Evolutionary conservation across 1,140 invertebrate genomes (phyloP).

Genomic region (Pseudomyrmex sp.): DNA sequence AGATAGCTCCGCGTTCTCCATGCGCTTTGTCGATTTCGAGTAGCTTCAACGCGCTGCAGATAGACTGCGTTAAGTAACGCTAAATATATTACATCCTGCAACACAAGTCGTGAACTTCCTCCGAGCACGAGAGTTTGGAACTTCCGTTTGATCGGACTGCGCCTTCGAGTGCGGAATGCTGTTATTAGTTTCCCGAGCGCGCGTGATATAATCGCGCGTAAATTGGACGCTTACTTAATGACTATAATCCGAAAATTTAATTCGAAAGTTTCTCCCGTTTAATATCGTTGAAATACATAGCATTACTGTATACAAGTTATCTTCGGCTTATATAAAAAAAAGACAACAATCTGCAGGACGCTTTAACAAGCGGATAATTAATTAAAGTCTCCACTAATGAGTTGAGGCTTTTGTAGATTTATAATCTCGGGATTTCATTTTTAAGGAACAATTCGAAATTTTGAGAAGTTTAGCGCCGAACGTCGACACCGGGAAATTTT

Average conservation of each 20-base stretch:
- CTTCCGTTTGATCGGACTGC: conserved; percentile 11
- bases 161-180: conserved; percentile 1
- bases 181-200: background rate
- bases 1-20: background rate
- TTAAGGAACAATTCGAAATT: conserved; percentile 86
- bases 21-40: conserved; percentile 13
- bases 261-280: background rate
- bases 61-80: conserved; percentile 38
- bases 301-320: background rate
- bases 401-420: background rate
- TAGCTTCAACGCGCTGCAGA: conserved; percentile 29
- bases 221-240: conserved; percentile 27
- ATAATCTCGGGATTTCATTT: conserved; percentile 5
- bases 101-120: conserved; percentile 23
- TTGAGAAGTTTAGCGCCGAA: conserved; percentile 86
- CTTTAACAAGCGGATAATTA: background rate
- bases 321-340: background rate
- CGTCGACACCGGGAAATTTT: conserved; percentile 87
- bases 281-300: background rate
- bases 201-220: conserved; percentile 11
- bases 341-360: background rate
- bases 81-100: conserved; percentile 27
- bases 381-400: background rate
- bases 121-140: conserved; percentile 1
- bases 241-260: background rate